phyloP scores from a whole-genome alignment of 2,113 vertebrate genomes.

The Piliocolobus tephrosceles region DNA sequence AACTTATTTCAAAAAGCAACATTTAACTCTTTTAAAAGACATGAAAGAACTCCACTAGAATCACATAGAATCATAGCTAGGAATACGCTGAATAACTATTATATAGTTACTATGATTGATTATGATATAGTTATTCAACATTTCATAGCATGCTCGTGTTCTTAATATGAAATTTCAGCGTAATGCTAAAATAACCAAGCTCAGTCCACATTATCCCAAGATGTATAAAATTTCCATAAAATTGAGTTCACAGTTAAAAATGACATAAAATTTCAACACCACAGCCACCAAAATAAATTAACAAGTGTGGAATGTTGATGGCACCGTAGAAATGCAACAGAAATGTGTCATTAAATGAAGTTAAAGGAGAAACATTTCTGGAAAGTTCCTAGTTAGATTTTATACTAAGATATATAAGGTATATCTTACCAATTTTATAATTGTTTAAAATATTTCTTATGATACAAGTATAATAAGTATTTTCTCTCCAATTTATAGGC shows the following conservation, averaged over 20 bases:
- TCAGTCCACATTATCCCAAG: background rate
- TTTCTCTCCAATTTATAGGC: background rate
- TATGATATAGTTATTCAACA: background rate
- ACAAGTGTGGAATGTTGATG: background rate
- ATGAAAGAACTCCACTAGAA: background rate
- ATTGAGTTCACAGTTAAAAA: conserved; percentile 15
- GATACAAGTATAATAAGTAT: background rate
- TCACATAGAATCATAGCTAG: background rate
- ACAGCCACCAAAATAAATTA: conserved; percentile 34
- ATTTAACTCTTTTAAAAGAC: background rate
- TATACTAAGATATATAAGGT: background rate
- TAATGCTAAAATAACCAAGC: background rate
- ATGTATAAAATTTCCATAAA: conserved; percentile 29
- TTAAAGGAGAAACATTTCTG: conserved; percentile 33
- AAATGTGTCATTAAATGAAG: conserved; percentile 13
- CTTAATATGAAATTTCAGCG: conserved; percentile 43
- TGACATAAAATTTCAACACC: conserved; percentile 44
- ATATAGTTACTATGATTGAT: too few species aligned
- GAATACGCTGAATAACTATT: too few species aligned
- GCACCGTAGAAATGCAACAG: conserved; percentile 24
- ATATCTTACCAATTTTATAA: background rate
- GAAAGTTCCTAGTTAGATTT: background rate
- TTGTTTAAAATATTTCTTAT: background rate
- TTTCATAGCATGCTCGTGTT: background rate
- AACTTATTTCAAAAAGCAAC: background rate